Base-by-base conservation (phyloP, 2,113 vertebrate genomes). In the Eulemur rufifrons region DNA sequence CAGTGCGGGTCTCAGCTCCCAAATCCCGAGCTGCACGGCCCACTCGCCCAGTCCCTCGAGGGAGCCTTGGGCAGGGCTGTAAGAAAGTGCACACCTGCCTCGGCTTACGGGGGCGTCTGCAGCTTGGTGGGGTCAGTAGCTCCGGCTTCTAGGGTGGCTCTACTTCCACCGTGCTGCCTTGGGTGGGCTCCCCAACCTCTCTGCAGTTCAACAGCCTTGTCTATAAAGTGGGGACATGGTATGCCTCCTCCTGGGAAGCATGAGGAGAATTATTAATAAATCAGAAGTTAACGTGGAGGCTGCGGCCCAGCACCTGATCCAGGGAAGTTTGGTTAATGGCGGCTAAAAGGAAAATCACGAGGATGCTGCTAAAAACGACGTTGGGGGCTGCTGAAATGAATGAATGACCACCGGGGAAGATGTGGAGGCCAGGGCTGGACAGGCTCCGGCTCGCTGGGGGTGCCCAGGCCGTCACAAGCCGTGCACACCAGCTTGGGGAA, bases 1-100 rank as follows among this genome's bases (percentile, higher is more conserved):
- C 8, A 4, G 0, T 1, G 13, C 9, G 18, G 17, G 23, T 47
- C 69, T 42, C 27, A 21, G 68, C 29, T 29, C 54, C 47, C 54
- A 66, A 2, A 4, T 20, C 18, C 11, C 0, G 64, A n/a, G 39
- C 29, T 10, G 13, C 1, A 1, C 12, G 29, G 42, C 64, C 54
- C 27, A 0, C 34, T 14, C 1, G 13, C 81, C 39, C 14, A 29
- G 47, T 8, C 21, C 73, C 37, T 17, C 23, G 6, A 5, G 8
- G 29, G 14, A 21, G 45, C 56, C 37, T 4, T 20, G 1, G 5
- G 17, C 50, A 42, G 42, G 32, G 32, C 20, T 3, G 3, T 42
- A 20, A 66, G 25, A 27, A 34, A 20, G 14, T 3, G 13, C 2
- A 0, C 1, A 6, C n/a, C 17, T 23, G 37, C 37, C 17, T 1